phyloP scores from a whole-genome alignment of 2,888 invertebrate species.

The Notocelia uddmanniana region DNA sequence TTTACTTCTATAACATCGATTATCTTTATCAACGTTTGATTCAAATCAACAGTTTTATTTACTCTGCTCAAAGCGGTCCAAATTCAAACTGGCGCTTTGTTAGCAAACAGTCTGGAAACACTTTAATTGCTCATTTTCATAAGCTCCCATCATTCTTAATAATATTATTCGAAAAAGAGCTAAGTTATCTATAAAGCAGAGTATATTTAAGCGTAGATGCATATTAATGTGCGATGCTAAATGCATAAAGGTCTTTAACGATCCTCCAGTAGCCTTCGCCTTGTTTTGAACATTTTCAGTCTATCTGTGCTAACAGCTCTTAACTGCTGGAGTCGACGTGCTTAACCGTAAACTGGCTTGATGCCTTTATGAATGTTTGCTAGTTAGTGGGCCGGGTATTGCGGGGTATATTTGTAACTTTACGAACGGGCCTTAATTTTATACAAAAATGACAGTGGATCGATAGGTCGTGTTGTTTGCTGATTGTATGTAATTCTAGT shows the following conservation, averaged over 20 bases:
- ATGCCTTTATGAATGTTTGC: conserved; percentile 18
- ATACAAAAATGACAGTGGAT: no score
- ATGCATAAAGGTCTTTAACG: neutral
- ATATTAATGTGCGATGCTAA: conserved; percentile 12
- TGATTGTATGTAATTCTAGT: no score
- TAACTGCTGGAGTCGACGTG: conserved; percentile 10
- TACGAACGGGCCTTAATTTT: no score
- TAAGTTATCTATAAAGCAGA: neutral
- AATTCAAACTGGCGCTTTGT: conserved; percentile 26
- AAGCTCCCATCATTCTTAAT: conserved; percentile 2
- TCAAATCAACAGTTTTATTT: conserved; percentile 39
- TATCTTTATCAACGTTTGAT: conserved; percentile 11
- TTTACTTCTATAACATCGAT: conserved; percentile 3
- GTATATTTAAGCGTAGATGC: neutral
- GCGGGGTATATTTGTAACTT: no score
- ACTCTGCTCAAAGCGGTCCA: conserved; percentile 33
- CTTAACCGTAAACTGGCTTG: conserved; percentile 18
- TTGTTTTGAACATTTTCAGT: conserved; percentile 54
- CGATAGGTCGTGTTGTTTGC: no score
- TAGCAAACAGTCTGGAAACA: conserved; percentile 33
- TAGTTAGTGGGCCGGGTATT: neutral
- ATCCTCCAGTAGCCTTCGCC: conserved; percentile 48
- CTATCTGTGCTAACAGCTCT: conserved; percentile 50
- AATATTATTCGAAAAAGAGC: neutral
- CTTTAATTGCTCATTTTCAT: conserved; percentile 19